Conservation (phyloP, 2,797 vertebrate species). For the Dipus sagitta region DNA sequence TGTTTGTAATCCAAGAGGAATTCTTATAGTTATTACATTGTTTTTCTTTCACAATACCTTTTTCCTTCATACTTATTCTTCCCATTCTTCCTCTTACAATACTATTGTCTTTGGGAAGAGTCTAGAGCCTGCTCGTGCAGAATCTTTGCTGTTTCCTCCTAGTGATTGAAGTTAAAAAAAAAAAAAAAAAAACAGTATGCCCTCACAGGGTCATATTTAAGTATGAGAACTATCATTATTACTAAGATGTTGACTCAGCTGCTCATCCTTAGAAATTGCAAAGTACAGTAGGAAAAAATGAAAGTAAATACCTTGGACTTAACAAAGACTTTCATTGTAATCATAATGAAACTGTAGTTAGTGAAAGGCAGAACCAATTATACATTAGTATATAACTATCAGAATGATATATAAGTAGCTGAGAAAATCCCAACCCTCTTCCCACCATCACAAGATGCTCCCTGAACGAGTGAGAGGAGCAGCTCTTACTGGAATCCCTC, state of each 20-base stretch:
- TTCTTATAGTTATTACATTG: constrained; percentile 51
- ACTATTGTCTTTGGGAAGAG: constrained; percentile 59
- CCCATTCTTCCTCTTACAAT: constrained; percentile 4
- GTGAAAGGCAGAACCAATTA: constrained; percentile 45
- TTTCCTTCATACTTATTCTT: constrained; percentile 47
- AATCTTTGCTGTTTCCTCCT: constrained; percentile 40
- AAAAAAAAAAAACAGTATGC: background rate
- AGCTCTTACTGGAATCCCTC: constrained; percentile 3
- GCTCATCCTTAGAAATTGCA: constrained; percentile 26
- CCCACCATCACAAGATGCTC: background rate
- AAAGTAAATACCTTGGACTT: constrained; percentile 45
- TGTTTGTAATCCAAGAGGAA: constrained; percentile 50
- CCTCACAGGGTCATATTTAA: constrained; percentile 45
- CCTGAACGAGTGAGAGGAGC: background rate
- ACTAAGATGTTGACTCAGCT: constrained; percentile 41
- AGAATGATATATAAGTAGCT: constrained; percentile 26
- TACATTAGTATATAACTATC: constrained; percentile 15
- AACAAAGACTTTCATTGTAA: constrained; percentile 49
- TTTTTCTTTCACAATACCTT: constrained; percentile 33
- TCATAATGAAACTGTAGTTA: constrained; percentile 47
- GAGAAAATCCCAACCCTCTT: background rate
- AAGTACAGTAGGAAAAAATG: constrained; percentile 55
- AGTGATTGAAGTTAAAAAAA: constrained; percentile 10
- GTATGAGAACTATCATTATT: constrained; percentile 40
- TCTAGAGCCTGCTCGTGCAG: background rate